These are phyloP conservation scores for Marasmarcha lunaedactyla DNA, from an alignment of 2,888 invertebrate genomes.

Conservation along the genomic window DNA sequence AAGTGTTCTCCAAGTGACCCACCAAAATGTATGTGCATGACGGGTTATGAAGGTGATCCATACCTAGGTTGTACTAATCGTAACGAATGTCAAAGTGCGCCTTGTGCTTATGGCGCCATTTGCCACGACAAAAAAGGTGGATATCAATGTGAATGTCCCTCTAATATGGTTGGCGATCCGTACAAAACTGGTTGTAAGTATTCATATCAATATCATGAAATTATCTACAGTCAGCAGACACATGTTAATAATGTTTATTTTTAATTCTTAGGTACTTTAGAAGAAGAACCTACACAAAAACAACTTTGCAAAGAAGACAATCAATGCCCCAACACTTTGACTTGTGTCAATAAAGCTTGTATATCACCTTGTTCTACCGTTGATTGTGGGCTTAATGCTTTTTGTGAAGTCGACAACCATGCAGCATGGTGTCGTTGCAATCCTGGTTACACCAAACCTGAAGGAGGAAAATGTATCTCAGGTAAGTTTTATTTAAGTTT, in stretches of 20 bases:
- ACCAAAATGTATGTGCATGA: slow-evolving; percentile 88
- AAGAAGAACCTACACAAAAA: slow-evolving; percentile 65
- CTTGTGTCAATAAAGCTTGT: slow-evolving; percentile 83
- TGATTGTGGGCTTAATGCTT: slow-evolving; percentile 85
- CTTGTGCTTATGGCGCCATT: slow-evolving; percentile 89
- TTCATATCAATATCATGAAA: too few species aligned
- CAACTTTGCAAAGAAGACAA: slow-evolving; percentile 78
- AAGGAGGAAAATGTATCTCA: slow-evolving; percentile 85
- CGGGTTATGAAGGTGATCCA: slow-evolving; percentile 89
- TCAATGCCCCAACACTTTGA: slow-evolving; percentile 84
- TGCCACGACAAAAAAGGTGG: slow-evolving; percentile 90
- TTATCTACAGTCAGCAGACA: too few species aligned
- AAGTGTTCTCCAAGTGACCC: slow-evolving; percentile 91
- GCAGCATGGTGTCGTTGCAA: slow-evolving; percentile 91
- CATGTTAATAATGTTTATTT: neutral
- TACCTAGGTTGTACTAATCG: slow-evolving; percentile 86
- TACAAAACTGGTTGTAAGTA: slow-evolving; percentile 85
- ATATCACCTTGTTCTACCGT: slow-evolving; percentile 83
- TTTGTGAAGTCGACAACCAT: slow-evolving; percentile 89
- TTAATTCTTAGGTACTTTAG: slow-evolving; percentile 32
- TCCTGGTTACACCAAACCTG: slow-evolving; percentile 83
- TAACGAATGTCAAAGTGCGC: slow-evolving; percentile 86
- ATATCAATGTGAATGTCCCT: slow-evolving; percentile 87
- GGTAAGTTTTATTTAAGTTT: slow-evolving; percentile 51
- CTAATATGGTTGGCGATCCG: slow-evolving; percentile 86